Evolutionary conservation across 2,113 vertebrate genomes (phyloP).

Genomic region (Falco punctatus): DNA sequence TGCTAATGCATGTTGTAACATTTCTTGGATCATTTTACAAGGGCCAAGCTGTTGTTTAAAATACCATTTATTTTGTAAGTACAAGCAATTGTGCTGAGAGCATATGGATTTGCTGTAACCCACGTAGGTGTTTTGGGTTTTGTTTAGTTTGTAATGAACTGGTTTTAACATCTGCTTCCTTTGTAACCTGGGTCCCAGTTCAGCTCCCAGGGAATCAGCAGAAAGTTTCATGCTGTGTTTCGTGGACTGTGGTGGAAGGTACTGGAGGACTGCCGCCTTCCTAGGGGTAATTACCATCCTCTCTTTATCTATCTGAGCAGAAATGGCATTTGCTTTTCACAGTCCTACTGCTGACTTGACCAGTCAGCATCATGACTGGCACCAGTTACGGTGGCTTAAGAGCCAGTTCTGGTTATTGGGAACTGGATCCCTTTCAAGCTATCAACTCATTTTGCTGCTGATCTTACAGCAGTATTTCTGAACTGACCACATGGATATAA

Average conservation of each 20-base stretch:
- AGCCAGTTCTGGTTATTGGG: background rate
- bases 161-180: background rate
- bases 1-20: background rate
- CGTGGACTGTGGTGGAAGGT: background rate
- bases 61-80: background rate
- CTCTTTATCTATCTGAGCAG: background rate
- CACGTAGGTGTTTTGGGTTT: background rate
- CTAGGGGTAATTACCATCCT: background rate
- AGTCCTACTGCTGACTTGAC: background rate
- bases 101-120: background rate
- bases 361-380: background rate
- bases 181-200: background rate
- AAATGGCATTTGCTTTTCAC: background rate
- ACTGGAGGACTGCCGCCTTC: background rate
- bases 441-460: background rate
- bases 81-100: background rate
- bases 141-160: background rate
- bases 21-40: background rate
- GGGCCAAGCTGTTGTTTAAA: background rate
- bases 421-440: background rate
- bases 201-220: background rate
- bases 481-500: background rate
- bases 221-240: background rate
- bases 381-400: background rate
- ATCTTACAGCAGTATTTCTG: background rate